phyloP scores from a whole-genome alignment of 2,888 invertebrate species.

The Exephanes ischioxanthus region DNA sequence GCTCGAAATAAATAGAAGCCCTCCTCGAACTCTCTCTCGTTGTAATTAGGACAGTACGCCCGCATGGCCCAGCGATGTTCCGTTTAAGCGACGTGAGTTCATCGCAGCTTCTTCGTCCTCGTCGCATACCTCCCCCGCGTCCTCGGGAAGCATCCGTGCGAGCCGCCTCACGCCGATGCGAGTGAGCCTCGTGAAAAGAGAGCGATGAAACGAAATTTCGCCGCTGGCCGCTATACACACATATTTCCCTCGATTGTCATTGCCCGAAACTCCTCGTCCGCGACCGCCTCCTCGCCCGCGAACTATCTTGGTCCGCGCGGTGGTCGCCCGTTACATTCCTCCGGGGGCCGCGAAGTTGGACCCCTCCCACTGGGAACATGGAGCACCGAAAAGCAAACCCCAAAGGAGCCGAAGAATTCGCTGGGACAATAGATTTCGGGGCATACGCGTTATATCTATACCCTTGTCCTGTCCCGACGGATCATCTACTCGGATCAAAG shows the following conservation, averaged over 20 bases:
- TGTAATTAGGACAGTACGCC: slow-evolving; percentile 85
- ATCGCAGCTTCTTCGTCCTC: slow-evolving; percentile 65
- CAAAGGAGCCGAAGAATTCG: slow-evolving; percentile 67
- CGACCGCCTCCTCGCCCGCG: slow-evolving; percentile 67
- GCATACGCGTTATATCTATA: slow-evolving; percentile 39
- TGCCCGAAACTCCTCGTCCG: slow-evolving; percentile 67
- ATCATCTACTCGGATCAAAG: neutral
- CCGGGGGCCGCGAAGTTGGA: slow-evolving; percentile 65
- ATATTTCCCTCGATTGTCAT: slow-evolving; percentile 66
- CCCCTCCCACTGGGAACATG: slow-evolving; percentile 40
- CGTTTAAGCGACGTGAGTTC: slow-evolving; percentile 59
- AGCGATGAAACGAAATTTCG: slow-evolving; percentile 42
- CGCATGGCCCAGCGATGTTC: slow-evolving; percentile 78
- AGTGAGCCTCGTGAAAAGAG: slow-evolving; percentile 30
- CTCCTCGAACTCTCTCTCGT: slow-evolving; percentile 77
- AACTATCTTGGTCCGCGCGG: slow-evolving; percentile 71
- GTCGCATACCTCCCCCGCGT: slow-evolving; percentile 59
- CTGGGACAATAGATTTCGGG: slow-evolving; percentile 58
- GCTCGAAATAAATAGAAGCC: slow-evolving; percentile 73
- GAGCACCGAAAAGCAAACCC: slow-evolving; percentile 55
- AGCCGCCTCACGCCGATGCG: slow-evolving; percentile 32
- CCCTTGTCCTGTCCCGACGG: slow-evolving; percentile 6
- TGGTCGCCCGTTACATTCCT: slow-evolving; percentile 81
- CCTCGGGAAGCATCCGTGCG: neutral
- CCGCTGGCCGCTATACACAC: slow-evolving; percentile 41